Evolutionary conservation across 2,113 vertebrate genomes (phyloP).

Genomic region (Ochotona princeps): DNA sequence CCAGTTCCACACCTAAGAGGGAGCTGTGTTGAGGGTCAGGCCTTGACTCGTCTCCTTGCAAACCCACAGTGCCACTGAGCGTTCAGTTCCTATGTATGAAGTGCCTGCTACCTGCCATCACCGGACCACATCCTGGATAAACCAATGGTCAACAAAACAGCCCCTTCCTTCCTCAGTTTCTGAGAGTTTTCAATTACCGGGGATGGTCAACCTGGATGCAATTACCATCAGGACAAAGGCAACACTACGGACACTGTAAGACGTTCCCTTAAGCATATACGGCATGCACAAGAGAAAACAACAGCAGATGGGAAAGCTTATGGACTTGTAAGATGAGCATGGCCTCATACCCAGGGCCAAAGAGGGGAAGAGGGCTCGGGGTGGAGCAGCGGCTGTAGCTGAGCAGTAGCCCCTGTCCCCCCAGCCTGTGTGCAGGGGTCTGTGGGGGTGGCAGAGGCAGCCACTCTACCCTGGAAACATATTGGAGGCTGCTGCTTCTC

Average conservation of each 20-base stretch:
- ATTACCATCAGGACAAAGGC: not conserved
- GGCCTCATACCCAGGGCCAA: too few relatives aligned
- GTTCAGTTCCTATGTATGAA: not conserved
- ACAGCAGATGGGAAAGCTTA: accelerated
- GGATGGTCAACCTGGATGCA: accelerated
- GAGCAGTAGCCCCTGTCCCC: not conserved
- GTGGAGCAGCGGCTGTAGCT: accelerated
- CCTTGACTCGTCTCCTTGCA: not conserved
- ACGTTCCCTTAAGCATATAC: accelerated
- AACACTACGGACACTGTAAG: accelerated
- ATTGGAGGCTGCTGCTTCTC: not conserved
- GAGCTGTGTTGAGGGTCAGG: not conserved
- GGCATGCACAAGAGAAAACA: accelerated
- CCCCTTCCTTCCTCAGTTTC: not conserved
- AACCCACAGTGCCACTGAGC: not conserved
- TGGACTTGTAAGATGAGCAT: accelerated
- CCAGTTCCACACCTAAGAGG: not conserved
- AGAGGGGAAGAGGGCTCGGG: not conserved
- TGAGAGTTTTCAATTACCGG: not conserved
- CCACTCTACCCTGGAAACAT: not conserved
- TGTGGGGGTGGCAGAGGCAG: accelerated
- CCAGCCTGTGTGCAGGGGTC: accelerated
- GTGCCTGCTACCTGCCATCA: not conserved
- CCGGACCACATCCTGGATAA: not conserved
- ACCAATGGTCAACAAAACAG: too few relatives aligned